Percentiles rank a stretch among this genome's conserved stretches.
Conservation (phyloP, 1,140 invertebrate species). For the Hylaeus anthracinus region DNA sequence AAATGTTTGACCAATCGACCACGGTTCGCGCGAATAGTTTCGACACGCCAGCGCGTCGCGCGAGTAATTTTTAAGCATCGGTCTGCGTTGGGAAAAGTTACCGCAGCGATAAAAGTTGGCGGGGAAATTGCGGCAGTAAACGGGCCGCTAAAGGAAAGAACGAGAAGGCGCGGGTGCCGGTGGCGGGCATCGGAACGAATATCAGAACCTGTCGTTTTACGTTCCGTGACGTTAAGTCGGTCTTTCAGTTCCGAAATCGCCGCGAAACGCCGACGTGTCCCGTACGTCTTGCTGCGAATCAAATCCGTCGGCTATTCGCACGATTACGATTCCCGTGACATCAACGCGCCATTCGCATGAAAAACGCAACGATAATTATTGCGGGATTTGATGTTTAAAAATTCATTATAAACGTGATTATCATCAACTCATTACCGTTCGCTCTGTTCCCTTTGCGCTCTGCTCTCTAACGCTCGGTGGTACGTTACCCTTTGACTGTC, state of each 20-base stretch:
- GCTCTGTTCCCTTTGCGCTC: no score
- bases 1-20: no score
- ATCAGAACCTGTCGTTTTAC: conserved; percentile 14
- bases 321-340: conserved; percentile 47
- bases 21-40: no score
- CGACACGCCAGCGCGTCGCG: no score
- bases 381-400: no score
- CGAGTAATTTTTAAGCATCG: no score
- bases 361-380: no score
- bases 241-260: conserved; percentile 6
- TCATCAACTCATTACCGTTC: no score
- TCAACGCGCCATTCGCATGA: conserved; percentile 37
- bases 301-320: conserved; percentile 1
- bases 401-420: no score
- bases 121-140: neutral
- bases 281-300: neutral
- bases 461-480: no score
- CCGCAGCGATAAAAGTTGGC: conserved; percentile 7
- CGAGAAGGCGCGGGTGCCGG: neutral
- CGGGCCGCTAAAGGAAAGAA: neutral
- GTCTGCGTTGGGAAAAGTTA: no score
- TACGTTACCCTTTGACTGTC: no score
- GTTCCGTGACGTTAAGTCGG: conserved; percentile 9
- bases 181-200: neutral
- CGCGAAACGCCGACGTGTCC: neutral